Base-by-base conservation (phyloP, 2,113 vertebrate genomes). In the Urocitellus parryii region DNA sequence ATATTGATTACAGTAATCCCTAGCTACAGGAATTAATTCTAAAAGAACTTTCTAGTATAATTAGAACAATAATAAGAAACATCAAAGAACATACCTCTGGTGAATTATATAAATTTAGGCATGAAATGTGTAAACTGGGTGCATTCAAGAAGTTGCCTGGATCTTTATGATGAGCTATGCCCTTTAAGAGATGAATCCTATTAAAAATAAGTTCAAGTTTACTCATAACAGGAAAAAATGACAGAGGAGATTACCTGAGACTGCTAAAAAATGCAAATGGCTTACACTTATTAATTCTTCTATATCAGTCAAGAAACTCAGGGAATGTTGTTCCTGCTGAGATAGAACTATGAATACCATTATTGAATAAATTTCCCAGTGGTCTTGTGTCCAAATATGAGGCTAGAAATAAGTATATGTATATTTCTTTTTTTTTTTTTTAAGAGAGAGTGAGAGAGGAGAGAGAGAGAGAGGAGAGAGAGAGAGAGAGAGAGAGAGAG, bases 41-140 rank as follows among this genome's bases (percentile, higher is more conserved):
- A 63, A 2, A 17, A 67, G n/a, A 86, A 72, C 24, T 27, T 94
- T 85, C n/a, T 37, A 89, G 34, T 7, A 88, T 48, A 92, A 76
- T 24, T 91, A 53, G 8, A 80, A 84, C 83, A 90, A 45, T 82
- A 83, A 79, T 67, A 87, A 79, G 18, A 93, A 95, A 90, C 61
- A 92, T 81, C 88, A 85, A 73, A 92, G 67, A 95, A 56, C 11
- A 94, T 22, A 85, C 3, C 39, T 56, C 83, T 83, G 56, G 85
- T 79, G 27, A 65, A 82, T 90, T 73, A 93, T 4, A 74, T 83
- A 70, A 93, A 95, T 90, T 6, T 58, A 22, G 22, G 0, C 34
- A 77, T 67, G 29, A 25, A 88, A 78, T 87, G 13, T 88, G 2
- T 51, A n/a, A 91, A 91, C 0, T 74, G 10, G 63, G 34, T 76